phyloP scores from a whole-genome alignment of 2,888 invertebrate genomes.

The Acleris emargana region DNA sequence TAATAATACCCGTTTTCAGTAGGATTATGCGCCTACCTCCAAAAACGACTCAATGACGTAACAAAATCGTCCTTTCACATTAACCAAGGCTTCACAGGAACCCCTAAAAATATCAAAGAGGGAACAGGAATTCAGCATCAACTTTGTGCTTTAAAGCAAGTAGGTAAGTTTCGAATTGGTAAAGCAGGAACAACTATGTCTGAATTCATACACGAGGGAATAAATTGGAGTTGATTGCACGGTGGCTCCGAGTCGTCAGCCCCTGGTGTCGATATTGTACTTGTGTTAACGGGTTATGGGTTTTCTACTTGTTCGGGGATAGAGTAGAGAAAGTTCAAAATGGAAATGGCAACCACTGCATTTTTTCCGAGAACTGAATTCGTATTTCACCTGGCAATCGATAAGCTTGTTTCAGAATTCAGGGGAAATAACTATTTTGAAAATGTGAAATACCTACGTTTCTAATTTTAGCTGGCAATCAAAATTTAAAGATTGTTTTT shows the following conservation, averaged over 20 bases:
- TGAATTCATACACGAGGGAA: constrained; percentile 24
- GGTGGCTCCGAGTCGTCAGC: constrained; percentile 26
- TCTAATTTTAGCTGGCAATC: too few species aligned
- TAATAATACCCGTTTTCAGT: too few species aligned
- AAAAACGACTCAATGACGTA: constrained; percentile 2
- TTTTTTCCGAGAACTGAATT: too few species aligned
- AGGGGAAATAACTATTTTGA: too few species aligned
- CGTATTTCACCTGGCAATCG: too few species aligned
- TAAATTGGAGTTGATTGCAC: constrained; percentile 35
- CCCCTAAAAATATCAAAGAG: constrained; percentile 16
- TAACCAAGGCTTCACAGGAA: constrained; percentile 11
- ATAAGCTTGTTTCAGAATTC: too few species aligned
- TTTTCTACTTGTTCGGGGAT: constrained; percentile 11
- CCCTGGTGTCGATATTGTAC: constrained; percentile 30
- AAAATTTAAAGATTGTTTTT: too few species aligned
- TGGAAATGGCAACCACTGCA: not conserved
- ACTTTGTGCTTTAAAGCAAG: not conserved
- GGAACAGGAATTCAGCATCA: not conserved
- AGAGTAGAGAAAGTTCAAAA: constrained; percentile 10
- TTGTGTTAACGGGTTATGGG: constrained; percentile 32
- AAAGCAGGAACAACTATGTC: not conserved
- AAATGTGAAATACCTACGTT: too few species aligned
- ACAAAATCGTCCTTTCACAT: constrained; percentile 15
- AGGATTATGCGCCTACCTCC: not conserved
- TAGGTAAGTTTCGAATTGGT: not conserved